Conservation (phyloP, 2,113 vertebrate genomes). For the Bettongia penicillata region DNA sequence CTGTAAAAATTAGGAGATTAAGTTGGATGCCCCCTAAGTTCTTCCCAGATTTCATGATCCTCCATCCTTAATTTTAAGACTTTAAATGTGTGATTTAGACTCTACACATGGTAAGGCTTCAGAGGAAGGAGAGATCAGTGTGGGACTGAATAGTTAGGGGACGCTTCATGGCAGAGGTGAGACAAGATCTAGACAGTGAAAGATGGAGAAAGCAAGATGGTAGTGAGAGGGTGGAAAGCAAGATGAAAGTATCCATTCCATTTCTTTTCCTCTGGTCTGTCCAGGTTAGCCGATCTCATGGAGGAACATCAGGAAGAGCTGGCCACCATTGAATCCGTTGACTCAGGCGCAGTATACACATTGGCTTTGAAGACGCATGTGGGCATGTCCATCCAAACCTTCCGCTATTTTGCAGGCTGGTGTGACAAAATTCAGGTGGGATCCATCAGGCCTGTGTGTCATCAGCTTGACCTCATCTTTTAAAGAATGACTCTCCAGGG, state of each 20-base stretch:
- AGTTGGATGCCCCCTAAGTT: not conserved
- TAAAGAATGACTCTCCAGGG: not conserved
- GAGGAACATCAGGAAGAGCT: slow-evolving; percentile 90
- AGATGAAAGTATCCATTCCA: not conserved
- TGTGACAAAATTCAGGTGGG: slow-evolving; percentile 91
- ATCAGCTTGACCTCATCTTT: not conserved
- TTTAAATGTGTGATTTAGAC: not conserved
- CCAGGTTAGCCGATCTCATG: slow-evolving; percentile 89
- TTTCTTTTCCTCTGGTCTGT: fast-evolving
- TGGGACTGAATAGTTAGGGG: not conserved
- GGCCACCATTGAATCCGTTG: slow-evolving; percentile 89
- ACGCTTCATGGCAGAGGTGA: not conserved
- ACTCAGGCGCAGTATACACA: slow-evolving; percentile 90
- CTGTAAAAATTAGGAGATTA: not conserved
- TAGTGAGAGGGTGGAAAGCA: not conserved
- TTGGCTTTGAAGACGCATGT: slow-evolving; percentile 90
- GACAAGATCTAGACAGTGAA: not conserved
- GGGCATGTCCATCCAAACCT: slow-evolving; percentile 91
- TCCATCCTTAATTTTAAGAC: not conserved
- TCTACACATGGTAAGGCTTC: not conserved
- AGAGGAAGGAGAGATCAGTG: not conserved
- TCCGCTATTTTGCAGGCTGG: slow-evolving; percentile 91
- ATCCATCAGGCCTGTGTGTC: not conserved
- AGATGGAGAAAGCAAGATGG: not conserved
- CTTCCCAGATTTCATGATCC: not conserved